These are phyloP conservation scores for Barbus barbus DNA, from an alignment of 2,113 vertebrate genomes.

Conservation along the genomic window DNA sequence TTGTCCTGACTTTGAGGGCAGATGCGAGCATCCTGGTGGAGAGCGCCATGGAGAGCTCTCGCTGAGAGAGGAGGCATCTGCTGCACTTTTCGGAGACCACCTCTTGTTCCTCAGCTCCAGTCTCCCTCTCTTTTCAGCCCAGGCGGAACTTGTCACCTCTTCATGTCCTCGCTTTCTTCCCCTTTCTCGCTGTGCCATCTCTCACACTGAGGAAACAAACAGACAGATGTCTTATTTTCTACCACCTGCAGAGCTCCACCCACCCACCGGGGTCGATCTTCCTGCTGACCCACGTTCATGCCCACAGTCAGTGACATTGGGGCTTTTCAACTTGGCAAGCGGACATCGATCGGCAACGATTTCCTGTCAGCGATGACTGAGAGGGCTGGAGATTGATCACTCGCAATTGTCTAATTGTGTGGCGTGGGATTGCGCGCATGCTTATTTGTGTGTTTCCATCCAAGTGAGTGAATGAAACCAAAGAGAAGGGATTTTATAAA, in stretches of 20 bases:
- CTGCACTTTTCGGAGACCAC: slow-evolving; percentile 42
- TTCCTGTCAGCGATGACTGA: slow-evolving; percentile 67
- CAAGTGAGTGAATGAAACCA: slow-evolving; percentile 52
- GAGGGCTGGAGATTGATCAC: slow-evolving; percentile 53
- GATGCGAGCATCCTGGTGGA: slow-evolving; percentile 46
- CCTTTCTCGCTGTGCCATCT: slow-evolving; percentile 46
- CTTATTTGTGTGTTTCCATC: slow-evolving; percentile 46
- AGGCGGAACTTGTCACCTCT: slow-evolving; percentile 53
- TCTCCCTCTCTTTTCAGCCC: slow-evolving; percentile 37
- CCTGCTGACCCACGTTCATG: slow-evolving; percentile 53
- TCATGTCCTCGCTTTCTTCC: slow-evolving; percentile 38
- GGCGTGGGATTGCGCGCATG: slow-evolving; percentile 30
- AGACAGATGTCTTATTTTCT: slow-evolving; percentile 56
- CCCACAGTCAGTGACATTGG: slow-evolving; percentile 55
- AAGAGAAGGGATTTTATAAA: slow-evolving; percentile 72
- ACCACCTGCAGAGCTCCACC: slow-evolving; percentile 56
- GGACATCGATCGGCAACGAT: slow-evolving; percentile 73
- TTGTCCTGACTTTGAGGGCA: slow-evolving; percentile 48
- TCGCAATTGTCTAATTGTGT: slow-evolving; percentile 40
- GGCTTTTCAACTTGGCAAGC: slow-evolving; percentile 62
- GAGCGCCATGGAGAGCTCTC: slow-evolving; percentile 17
- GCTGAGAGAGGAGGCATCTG: slow-evolving; percentile 48
- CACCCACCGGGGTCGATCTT: slow-evolving; percentile 37
- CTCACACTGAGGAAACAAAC: slow-evolving; percentile 49
- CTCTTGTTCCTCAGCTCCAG: slow-evolving; percentile 32